Evolutionary conservation across 2,888 invertebrate genomes (phyloP).

Genomic region (Dicranocentrus wangi): DNA sequence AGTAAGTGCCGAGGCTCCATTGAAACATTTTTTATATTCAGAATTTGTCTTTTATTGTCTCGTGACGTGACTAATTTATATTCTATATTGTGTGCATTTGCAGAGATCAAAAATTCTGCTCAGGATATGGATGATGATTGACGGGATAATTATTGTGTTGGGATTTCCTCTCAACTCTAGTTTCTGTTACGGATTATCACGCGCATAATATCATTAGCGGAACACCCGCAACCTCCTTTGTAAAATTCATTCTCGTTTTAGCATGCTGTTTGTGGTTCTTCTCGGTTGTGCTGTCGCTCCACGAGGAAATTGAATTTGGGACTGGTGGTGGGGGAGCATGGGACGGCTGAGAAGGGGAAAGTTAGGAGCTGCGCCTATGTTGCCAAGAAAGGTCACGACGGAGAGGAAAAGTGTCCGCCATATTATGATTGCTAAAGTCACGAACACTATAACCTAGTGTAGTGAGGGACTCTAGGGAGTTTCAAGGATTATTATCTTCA

Average conservation of each 20-base stretch:
- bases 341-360: not conserved
- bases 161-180: constrained; percentile 19
- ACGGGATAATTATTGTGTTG: constrained; percentile 22
- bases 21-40: not conserved
- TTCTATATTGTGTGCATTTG: constrained; percentile 1
- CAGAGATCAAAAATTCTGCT: constrained; percentile 42
- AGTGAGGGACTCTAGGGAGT: too few species aligned
- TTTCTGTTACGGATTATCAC: constrained; percentile 23
- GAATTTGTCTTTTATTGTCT: not conserved
- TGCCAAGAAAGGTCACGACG: constrained; percentile 26
- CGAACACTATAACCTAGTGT: too few species aligned
- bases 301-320: constrained; percentile 34
- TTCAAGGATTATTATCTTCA: too few species aligned
- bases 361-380: constrained; percentile 25
- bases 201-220: not conserved
- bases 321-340: not conserved
- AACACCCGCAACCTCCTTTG: not conserved
- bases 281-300: constrained; percentile 26
- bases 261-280: constrained; percentile 39
- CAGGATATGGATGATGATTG: constrained; percentile 27
- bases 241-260: constrained; percentile 23
- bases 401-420: constrained; percentile 45
- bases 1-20: constrained; percentile 1
- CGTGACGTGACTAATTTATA: not conserved
- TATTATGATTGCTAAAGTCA: constrained; percentile 48